These are phyloP conservation scores for Lampris megalopsis DNA, from an alignment of 2,113 vertebrate genomes.

Conservation along the genomic window DNA sequence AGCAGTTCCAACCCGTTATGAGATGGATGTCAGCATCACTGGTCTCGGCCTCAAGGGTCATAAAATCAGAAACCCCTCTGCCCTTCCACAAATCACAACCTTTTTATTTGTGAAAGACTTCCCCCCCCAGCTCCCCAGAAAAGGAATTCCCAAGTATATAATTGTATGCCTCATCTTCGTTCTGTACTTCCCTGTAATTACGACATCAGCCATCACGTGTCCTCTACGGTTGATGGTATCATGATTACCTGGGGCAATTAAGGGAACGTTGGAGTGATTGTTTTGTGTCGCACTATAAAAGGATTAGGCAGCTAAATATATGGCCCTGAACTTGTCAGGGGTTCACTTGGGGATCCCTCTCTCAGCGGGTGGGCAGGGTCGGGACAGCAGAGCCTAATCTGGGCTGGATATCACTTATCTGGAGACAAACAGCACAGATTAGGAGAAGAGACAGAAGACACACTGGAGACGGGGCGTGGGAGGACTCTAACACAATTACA, in stretches of 20 bases:
- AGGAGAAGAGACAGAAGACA: constrained; percentile 83
- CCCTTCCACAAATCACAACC: constrained; percentile 54
- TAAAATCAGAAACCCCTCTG: constrained; percentile 34
- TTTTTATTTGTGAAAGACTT: constrained; percentile 6
- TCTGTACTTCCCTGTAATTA: too few relatives aligned
- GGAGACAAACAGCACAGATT: constrained; percentile 84
- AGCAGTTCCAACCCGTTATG: constrained; percentile 33
- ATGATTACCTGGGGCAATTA: constrained; percentile 61
- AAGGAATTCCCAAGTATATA: not conserved
- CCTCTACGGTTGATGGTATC: constrained; percentile 13
- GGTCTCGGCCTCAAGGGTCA: constrained; percentile 32
- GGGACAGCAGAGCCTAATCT: constrained; percentile 77
- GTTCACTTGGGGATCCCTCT: constrained; percentile 66
- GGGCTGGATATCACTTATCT: constrained; percentile 81
- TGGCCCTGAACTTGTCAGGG: constrained; percentile 36
- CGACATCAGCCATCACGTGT: not conserved
- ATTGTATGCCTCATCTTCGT: too few relatives aligned
- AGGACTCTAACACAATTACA: constrained; percentile 83
- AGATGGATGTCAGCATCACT: constrained; percentile 19
- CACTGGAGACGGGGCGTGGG: constrained; percentile 81
- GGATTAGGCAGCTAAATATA: constrained; percentile 82
- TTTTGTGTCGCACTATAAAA: constrained; percentile 63
- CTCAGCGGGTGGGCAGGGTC: constrained; percentile 62
- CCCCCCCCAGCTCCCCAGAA: not conserved
- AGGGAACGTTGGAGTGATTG: constrained; percentile 31